Evolutionary conservation across 2,888 invertebrate genomes (phyloP), one percentile per base, ranked within the genome.

Genomic region (Lydus trimaculatus): DNA sequence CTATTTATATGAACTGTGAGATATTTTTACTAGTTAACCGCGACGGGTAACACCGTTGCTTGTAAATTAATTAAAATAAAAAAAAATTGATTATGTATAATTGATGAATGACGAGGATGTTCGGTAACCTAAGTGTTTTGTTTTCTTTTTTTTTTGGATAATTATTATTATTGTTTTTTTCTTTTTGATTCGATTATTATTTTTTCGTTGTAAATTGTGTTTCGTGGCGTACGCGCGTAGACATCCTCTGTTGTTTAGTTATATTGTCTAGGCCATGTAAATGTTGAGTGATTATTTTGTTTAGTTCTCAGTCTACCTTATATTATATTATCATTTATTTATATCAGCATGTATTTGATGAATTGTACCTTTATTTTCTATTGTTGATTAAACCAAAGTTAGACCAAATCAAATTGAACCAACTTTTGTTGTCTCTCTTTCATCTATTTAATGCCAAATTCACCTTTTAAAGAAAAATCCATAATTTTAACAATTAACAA

Each of bases 341-440:
- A 82, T 79, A 83, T 80, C 81, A 81, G 83, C 81, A 82, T 84
- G 83, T 83, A 82, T 81, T 81, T 76, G 79, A 80, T 81, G 83
- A 83, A 84, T 82, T 85, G 84, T 85, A 84, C 83, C 84, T 84
- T 84, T 83, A 84, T 84, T 85, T 84, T 85, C 84, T 84, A 84
- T 84, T 84, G 84, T 84, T 84, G 82, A 84, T 84, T 84, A 84
- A 81, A 84, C 85, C 84, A 85, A 85, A 84, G 84, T 84, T 84
- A 84, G 84, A 84, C 83, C 83, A 82, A 83, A 76, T 75, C 28
- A 25, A 56, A 25, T 76, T 77, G 66, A 76, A 79, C 79, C 76
- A 43, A 78, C 76, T 77, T 80, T 79, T 81, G 75, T 80, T n/a
- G n/a, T n/a, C n/a, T n/a, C n/a, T n/a, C 79, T 80, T 80, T 78